A percentile compares a stretch with the other conserved stretches of the same genome.
Conservation (phyloP, 2,113 vertebrate genomes). For the Hippocampus abdominalis region DNA sequence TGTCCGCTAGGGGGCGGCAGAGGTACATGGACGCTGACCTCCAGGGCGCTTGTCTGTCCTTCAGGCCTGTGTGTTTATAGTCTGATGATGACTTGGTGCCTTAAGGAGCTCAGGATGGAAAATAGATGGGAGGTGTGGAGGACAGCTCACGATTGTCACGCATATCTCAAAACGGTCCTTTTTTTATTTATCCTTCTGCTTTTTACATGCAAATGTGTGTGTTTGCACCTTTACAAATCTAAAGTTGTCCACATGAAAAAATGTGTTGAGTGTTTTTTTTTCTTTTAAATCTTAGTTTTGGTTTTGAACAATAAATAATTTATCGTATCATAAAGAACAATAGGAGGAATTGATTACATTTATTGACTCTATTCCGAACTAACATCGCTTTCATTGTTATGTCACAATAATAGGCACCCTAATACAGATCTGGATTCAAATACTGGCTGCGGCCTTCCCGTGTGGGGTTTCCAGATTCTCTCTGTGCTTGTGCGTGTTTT, state of each 20-base stretch:
- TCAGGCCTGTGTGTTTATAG: slow-evolving; percentile 15
- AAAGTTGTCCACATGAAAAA: slow-evolving; percentile 35
- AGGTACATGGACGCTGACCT: slow-evolving; percentile 38
- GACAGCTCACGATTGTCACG: slow-evolving; percentile 53
- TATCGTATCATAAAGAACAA: neutral
- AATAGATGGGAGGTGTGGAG: slow-evolving; percentile 32
- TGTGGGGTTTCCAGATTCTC: too few relatives aligned
- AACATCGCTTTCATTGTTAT: neutral
- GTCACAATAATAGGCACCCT: neutral
- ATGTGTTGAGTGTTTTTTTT: slow-evolving; percentile 28
- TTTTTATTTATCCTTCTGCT: slow-evolving; percentile 17
- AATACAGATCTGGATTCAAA: neutral
- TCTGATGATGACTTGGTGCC: slow-evolving; percentile 63
- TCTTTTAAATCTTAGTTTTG: neutral
- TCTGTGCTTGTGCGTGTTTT: too few relatives aligned
- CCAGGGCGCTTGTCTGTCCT: slow-evolving; percentile 28
- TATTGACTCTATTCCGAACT: neutral
- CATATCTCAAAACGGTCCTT: slow-evolving; percentile 21
- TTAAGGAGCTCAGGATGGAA: slow-evolving; percentile 63
- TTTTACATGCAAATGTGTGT: slow-evolving; percentile 33
- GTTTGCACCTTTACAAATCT: slow-evolving; percentile 50
- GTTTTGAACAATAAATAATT: neutral
- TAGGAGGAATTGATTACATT: neutral
- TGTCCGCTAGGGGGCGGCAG: slow-evolving; percentile 68
- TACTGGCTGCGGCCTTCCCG: too few relatives aligned